phyloP scores from a whole-genome alignment of 2,888 invertebrate species.

The Xestobium rufovillosum region DNA sequence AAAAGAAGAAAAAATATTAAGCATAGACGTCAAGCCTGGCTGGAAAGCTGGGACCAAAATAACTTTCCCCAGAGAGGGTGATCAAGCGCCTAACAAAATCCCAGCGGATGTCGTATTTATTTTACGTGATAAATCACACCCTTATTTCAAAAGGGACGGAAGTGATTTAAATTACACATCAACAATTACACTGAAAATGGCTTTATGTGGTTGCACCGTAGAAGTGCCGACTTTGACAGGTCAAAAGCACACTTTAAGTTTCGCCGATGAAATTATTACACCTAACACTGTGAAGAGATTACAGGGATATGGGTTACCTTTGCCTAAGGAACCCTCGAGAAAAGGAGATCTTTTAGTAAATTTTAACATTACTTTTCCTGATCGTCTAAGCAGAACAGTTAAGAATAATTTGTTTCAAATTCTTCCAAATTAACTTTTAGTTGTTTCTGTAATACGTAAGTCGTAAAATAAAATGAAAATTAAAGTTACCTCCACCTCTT shows the following conservation, averaged over 20 bases:
- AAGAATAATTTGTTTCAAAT: conserved; percentile 54
- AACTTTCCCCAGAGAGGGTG: conserved; percentile 92
- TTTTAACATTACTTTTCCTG: conserved; percentile 90
- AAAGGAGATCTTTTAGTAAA: conserved; percentile 85
- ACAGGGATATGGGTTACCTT: conserved; percentile 79
- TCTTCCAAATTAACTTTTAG: conserved; percentile 12
- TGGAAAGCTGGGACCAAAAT: conserved; percentile 98
- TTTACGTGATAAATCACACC: conserved; percentile 85
- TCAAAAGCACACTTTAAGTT: conserved; percentile 64
- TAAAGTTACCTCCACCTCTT: too few relatives aligned
- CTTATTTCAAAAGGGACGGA: conserved; percentile 80
- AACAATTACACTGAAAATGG: conserved; percentile 75
- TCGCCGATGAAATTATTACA: conserved; percentile 71
- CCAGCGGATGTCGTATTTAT: conserved; percentile 94
- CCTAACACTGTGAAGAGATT: conserved; percentile 79
- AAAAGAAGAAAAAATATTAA: conserved; percentile 86
- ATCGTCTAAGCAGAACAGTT: conserved; percentile 58
- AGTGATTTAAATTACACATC: conserved; percentile 82
- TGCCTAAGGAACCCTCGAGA: conserved; percentile 81
- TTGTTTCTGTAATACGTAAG: too few relatives aligned
- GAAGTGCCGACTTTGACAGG: conserved; percentile 80
- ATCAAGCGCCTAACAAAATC: conserved; percentile 80
- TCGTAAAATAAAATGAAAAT: too few relatives aligned
- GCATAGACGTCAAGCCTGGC: conserved; percentile 88
- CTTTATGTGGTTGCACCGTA: conserved; percentile 77